Evolutionary conservation across 2,888 invertebrate species (phyloP), one percentile per base, ranked within the genome.

Genomic region (Epicampocera succincta): DNA sequence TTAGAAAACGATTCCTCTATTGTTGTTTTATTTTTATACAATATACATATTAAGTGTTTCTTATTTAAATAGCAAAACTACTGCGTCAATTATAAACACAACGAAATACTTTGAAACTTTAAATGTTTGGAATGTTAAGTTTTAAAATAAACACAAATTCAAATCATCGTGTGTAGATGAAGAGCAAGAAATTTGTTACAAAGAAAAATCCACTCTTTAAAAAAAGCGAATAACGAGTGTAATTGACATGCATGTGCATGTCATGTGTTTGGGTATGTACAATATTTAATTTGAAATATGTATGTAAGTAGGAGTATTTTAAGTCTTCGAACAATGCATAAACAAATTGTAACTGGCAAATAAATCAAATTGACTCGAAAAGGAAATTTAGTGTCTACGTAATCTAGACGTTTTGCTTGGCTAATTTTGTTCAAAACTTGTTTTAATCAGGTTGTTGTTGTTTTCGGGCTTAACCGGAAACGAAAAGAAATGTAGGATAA

Each of bases 41-140:
- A n/a, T n/a, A n/a, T n/a, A n/a, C n/a, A 33, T 33, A 25, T 65
- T 40, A 48, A 48, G 61, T 63, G 56, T 71, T 77, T 63, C 42
- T 71, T 54, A 69, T 73, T 63, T 73, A 66, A 74, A 58, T 74
- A 58, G 33, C 52, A 76, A 61, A 60, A 61, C 29, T 69, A 76
- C 29, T 69, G 68, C 75, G 75, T 76, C 68, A 76, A 76, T 68
- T 76, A 68, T 38, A 76, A 76, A 76, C 21, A 68, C 68, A 68
- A 21, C 33, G 29, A 52, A 68, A 50, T 68, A 52, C 44, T 76
- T 76, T 52, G 52, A 76, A 52, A 61, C 44, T 61, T 52, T 38
- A 76, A 52, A 21, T 2, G 68, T 52, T 61, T 68, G 75, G 52
- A 52, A 76, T 76, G 50, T 60, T 76, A 68, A 52, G 61, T 38